Evolutionary conservation across 1,140 invertebrate species (phyloP), one percentile per base, ranked within the genome.

Genomic region (Drosophila ananassae): DNA sequence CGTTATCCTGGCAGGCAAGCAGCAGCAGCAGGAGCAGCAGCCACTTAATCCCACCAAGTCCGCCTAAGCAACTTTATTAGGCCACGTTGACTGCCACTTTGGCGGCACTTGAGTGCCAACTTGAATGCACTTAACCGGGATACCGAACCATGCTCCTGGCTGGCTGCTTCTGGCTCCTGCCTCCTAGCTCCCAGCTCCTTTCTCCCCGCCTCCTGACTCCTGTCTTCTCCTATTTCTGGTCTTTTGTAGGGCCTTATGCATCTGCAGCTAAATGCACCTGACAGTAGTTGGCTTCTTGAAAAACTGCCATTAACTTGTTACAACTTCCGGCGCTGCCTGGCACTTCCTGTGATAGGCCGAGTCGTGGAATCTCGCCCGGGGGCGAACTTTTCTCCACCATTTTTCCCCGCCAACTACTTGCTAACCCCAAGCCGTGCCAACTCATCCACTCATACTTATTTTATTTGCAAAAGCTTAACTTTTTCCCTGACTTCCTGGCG

Each of bases 261-360:
- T 46, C 17, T 46, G 68, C 39, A 52, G 34, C 37, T 52, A 24
- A 24, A 41, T 34, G 41, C 78, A 83, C 68, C 79, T 87, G 81
- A 87, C 81, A 78, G 83, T 82, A 60, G 67, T 87, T 51, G 72
- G 76, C 63, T 73, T 87, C 66, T 83, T 83, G 73, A 66, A 84
- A 85, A 87, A 85, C 78, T 89, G 83, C 83, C 83, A 89, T 89
- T 89, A 89, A 89, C 83, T 83, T 89, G 83, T 89, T 89, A 89
- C 83, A 89, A 89, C 83, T 89, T 89, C 83, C 83, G 73, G 66
- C 61, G 54, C 52, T 71, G 61, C 57, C 63, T 66, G 58, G 58
- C 77, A 79, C 76, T 77, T 79, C 81, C 77, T 61, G 60, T 52
- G 55, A 71, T 61, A 74, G 60, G 66, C 64, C 25, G 58, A 71